These are phyloP conservation scores for Pollenia griseotomentosa DNA, from an alignment of 2,888 invertebrate species.

Conservation along the genomic window DNA sequence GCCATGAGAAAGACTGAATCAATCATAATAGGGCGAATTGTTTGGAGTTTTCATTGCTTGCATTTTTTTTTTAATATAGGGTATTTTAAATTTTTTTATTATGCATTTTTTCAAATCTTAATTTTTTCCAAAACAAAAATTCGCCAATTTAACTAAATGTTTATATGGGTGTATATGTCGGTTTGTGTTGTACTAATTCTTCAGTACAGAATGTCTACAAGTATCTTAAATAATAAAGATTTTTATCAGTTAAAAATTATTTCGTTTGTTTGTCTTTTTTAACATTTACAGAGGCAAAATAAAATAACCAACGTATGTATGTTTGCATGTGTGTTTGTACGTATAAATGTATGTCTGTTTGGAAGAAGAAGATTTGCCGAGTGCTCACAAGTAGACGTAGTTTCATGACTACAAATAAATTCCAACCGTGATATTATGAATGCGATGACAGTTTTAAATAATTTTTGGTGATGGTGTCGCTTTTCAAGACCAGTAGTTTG, in stretches of 20 bases:
- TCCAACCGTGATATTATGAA: conserved; percentile 54
- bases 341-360: neutral
- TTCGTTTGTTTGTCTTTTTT: conserved; percentile 21
- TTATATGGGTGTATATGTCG: conserved; percentile 22
- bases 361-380: conserved; percentile 7
- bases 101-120: neutral
- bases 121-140: neutral
- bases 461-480: conserved; percentile 71
- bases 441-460: conserved; percentile 69
- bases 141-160: conserved; percentile 28
- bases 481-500: conserved; percentile 79
- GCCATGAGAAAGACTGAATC: too few species aligned
- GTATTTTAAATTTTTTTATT: neutral
- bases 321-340: too few species aligned
- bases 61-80: neutral
- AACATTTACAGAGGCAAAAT: conserved; percentile 34
- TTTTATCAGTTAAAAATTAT: conserved; percentile 59
- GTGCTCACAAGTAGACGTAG: conserved; percentile 7
- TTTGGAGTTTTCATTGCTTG: too few species aligned
- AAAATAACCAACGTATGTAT: neutral
- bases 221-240: conserved; percentile 65
- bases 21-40: too few species aligned
- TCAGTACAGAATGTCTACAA: conserved; percentile 42
- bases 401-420: conserved; percentile 28
- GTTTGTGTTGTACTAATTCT: conserved; percentile 34